Percentiles rank a stretch among this genome's conserved stretches.
Evolutionary conservation across 2,797 vertebrate species (phyloP).

Genomic region (Xenops minutus): DNA sequence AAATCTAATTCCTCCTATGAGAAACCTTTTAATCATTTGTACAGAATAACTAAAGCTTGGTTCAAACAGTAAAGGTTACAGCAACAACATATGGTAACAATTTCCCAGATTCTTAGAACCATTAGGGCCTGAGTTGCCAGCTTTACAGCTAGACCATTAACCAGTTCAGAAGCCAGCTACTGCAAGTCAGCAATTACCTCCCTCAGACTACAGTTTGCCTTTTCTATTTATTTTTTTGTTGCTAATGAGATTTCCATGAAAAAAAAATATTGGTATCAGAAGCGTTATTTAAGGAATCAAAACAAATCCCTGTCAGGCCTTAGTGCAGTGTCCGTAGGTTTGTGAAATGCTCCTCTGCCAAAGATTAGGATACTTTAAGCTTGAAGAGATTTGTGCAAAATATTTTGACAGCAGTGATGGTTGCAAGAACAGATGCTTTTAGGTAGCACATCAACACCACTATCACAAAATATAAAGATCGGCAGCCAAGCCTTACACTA

Average conservation of each 20-base stretch:
- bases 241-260: not conserved
- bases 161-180: not conserved
- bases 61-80: not conserved
- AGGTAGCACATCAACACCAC: not conserved
- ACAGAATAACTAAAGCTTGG: not conserved
- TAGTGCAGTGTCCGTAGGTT: not conserved
- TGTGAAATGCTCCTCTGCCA: not conserved
- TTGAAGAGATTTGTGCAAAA: not conserved
- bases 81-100: constrained; percentile 5
- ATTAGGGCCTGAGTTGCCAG: not conserved
- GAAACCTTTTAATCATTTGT: not conserved
- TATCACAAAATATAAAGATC: not conserved
- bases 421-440: not conserved
- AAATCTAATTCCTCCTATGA: not conserved
- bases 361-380: not conserved
- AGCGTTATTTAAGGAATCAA: not conserved
- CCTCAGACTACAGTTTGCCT: fast-evolving
- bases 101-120: not conserved
- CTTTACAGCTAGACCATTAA: not conserved
- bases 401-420: not conserved
- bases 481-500: not conserved
- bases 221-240: not conserved
- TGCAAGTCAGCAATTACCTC: not conserved
- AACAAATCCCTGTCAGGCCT: not conserved
- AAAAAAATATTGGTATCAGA: not conserved